Evolutionary conservation across 2,888 invertebrate species (phyloP), one percentile per base, ranked within the genome.

Genomic region (Spisula solida): DNA sequence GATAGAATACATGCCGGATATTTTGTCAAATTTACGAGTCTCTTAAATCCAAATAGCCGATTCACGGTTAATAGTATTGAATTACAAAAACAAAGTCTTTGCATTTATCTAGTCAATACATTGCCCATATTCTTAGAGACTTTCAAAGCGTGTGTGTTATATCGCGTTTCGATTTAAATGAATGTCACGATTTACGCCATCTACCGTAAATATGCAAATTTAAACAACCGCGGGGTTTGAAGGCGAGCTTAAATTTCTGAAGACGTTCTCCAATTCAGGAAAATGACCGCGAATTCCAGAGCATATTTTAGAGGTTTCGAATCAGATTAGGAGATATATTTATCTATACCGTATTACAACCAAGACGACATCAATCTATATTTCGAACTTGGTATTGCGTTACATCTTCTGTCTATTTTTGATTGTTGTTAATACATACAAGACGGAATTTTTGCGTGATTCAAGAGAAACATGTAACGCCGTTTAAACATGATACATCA

Each of bases 151-250:
- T 51, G 51, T 51, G 1, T 51, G 14, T 51, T 51, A 51, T 51
- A 8, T 51, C 12, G 51, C 16, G 51, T 51, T 51, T 51, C 14
- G 51, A 51, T 16, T 51, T 51, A 51, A 51, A 51, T 16, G 16
- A 51, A 47, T 51, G n/a, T 20, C 60, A 5, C 25, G 60, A 66
- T 25, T n/a, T 25, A 66, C 10, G 10, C 25, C 25, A 66, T 25
- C 25, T 1, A 66, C 60, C 25, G 60, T 66, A 66, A 66, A 66
- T 66, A 66, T 66, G 60, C 60, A 25, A 66, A 66, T 66, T 51
- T 51, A 25, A 66, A n/a, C 60, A 66, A 25, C 60, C 25, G 25
- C 25, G 10, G n/a, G 4, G 10, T n/a, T 66, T 66, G 8, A 25
- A n/a, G 12, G 5, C n/a, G 25, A 12, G 20, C 25, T 66, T 5